phyloP scores from a whole-genome alignment of 1,140 invertebrate species.

The Philopotamus ludificatus region DNA sequence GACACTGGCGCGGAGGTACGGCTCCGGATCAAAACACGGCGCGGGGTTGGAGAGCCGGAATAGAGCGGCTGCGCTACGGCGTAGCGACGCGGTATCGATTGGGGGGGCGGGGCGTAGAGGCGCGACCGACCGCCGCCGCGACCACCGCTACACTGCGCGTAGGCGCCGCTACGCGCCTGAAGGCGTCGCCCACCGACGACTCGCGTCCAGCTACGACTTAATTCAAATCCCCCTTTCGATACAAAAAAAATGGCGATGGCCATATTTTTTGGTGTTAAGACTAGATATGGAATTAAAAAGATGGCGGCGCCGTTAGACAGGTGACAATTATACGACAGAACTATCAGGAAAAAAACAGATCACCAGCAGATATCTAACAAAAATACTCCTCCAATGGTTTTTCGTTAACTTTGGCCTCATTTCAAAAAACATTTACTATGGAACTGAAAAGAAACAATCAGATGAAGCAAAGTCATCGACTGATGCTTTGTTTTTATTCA shows the following conservation, averaged over 20 bases:
- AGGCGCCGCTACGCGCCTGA: too few species aligned
- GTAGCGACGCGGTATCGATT: slow-evolving; percentile 2
- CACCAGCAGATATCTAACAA: too few species aligned
- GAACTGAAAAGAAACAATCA: too few species aligned
- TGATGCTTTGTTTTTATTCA: too few species aligned
- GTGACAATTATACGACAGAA: background rate
- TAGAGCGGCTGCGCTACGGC: background rate
- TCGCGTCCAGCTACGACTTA: background rate
- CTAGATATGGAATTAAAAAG: background rate
- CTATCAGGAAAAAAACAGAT: too few species aligned
- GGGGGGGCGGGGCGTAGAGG: background rate
- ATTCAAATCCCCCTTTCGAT: background rate
- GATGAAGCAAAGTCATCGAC: too few species aligned
- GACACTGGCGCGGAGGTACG: too few species aligned
- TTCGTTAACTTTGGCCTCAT: too few species aligned
- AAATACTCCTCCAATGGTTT: too few species aligned
- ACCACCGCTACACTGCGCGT: slow-evolving; percentile 14
- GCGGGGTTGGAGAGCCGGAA: background rate
- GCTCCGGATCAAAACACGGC: background rate
- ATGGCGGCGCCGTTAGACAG: background rate
- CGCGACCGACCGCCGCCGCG: slow-evolving; percentile 6
- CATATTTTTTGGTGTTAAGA: background rate
- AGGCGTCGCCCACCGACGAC: background rate
- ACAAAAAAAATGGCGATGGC: background rate
- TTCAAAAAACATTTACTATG: too few species aligned